Evolutionary conservation across 2,888 invertebrate species (phyloP), one percentile per base, ranked within the genome.

Genomic region (Resseliella maxima): DNA sequence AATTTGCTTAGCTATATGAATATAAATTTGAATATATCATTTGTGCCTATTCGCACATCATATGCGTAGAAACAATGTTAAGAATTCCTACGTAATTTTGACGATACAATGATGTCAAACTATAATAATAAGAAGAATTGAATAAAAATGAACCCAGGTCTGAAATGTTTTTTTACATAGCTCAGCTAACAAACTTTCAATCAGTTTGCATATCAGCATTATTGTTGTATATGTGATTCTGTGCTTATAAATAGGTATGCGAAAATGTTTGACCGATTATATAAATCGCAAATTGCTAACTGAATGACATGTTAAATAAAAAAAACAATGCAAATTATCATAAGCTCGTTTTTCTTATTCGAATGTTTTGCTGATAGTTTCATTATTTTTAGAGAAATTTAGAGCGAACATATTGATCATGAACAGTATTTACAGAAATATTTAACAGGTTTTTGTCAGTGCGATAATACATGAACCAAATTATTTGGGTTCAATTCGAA

Each of bases 241-340:
- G 12, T 50, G 18, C 46, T 18, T 50, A 50, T 50, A 50, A 50
- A 50, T 50, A 50, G 46, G 46, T 18, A 50, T 50, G 18, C 18
- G 5, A 41, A 18, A 50, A 50, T 18, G 46, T 1, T 50, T 8
- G 2, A 18, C 18, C 46, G 46, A 50, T 50, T 50, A 18, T 50
- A 50, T 50, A 50, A 50, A 50, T 50, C 18, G 46, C n/a, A n/a
- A n/a, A 15, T 50, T 2, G 8, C 18, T 50, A 50, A 50, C 46
- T n/a, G n/a, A 50, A 50, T 50, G 46, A 15, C 46, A 50, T 15
- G 46, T 50, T 50, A 50, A 50, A n/a, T n/a, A n/a, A n/a, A n/a
- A n/a, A n/a, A 50, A 50, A 50, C 41, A 18, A 50, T 50, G 46
- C 46, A 50, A 50, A 50, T 50, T 50, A 50, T 50, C 46, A 50